phyloP scores from a whole-genome alignment of 2,113 vertebrate species.

The Platysternon megacephalum region DNA sequence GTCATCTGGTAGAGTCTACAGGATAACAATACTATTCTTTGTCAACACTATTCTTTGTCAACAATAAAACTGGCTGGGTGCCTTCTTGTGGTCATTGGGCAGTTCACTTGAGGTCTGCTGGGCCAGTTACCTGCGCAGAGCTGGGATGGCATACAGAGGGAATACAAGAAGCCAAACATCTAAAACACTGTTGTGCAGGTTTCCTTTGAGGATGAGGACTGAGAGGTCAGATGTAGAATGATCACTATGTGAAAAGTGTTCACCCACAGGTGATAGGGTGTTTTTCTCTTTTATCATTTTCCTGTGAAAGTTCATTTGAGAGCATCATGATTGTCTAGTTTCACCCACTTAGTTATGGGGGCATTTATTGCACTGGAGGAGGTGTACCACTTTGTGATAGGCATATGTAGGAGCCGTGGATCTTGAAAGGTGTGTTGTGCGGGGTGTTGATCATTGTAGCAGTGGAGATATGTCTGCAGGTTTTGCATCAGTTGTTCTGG shows the following conservation, averaged over 20 bases:
- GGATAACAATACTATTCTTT: no score
- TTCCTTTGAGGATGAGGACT: neutral
- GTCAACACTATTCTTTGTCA: no score
- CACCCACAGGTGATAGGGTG: neutral
- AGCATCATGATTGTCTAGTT: neutral
- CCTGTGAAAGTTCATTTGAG: neutral
- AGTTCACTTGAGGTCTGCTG: no score
- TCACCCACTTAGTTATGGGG: neutral
- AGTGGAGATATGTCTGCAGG: neutral
- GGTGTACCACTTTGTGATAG: neutral
- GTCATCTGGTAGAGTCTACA: no score
- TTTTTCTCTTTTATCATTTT: neutral
- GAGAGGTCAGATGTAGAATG: neutral
- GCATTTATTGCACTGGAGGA: neutral
- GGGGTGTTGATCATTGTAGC: neutral
- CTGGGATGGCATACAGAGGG: no score
- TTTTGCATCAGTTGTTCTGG: neutral
- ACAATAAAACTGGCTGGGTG: no score
- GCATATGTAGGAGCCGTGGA: neutral
- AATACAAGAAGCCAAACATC: no score
- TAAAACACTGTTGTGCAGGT: neutral
- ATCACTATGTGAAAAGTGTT: neutral
- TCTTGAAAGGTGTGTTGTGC: neutral
- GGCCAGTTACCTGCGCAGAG: no score
- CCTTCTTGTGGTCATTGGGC: no score